Evolutionary conservation across 2,888 invertebrate genomes (phyloP).

Genomic region (Spodoptera picta): DNA sequence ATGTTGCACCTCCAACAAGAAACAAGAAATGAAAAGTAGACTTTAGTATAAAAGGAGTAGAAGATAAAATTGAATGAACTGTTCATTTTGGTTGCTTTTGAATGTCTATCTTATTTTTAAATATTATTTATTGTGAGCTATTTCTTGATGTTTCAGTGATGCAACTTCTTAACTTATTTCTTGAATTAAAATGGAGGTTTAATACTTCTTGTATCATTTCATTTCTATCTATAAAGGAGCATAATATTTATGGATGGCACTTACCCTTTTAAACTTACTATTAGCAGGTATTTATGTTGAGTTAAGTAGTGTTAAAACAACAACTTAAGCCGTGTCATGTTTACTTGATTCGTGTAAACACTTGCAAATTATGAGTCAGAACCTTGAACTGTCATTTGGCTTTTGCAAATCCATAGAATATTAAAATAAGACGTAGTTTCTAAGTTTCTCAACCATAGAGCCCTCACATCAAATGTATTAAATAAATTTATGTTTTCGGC

Average conservation of each 20-base stretch:
- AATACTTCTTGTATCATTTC: not conserved
- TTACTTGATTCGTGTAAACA: conserved; percentile 14
- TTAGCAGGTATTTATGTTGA: conserved; percentile 16
- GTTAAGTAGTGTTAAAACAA: conserved; percentile 2
- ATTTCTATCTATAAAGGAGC: too few species aligned
- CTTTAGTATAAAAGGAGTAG: conserved; percentile 1
- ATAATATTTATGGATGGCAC: not conserved
- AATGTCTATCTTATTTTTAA: conserved; percentile 14
- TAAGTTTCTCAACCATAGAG: too few species aligned
- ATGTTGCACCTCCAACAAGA: conserved; percentile 19
- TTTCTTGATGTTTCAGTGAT: conserved; percentile 21
- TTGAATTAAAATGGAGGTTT: not conserved
- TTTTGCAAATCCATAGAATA: too few species aligned
- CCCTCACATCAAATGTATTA: too few species aligned
- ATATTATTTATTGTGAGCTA: conserved; percentile 37
- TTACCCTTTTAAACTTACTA: conserved; percentile 25
- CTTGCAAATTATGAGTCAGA: conserved; percentile 9
- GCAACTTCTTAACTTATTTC: conserved; percentile 8
- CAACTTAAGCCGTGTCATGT: conserved; percentile 17
- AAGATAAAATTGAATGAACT: conserved; percentile 19
- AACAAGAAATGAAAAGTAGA: conserved; percentile 24
- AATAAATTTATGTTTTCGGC: too few species aligned
- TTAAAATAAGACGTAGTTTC: too few species aligned
- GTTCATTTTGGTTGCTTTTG: not conserved
- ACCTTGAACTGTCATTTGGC: conserved; percentile 5